phyloP scores from a whole-genome alignment of 30 jellyfish, hydroid and myxozoan genomes.

The Rhopilema esculentum region DNA sequence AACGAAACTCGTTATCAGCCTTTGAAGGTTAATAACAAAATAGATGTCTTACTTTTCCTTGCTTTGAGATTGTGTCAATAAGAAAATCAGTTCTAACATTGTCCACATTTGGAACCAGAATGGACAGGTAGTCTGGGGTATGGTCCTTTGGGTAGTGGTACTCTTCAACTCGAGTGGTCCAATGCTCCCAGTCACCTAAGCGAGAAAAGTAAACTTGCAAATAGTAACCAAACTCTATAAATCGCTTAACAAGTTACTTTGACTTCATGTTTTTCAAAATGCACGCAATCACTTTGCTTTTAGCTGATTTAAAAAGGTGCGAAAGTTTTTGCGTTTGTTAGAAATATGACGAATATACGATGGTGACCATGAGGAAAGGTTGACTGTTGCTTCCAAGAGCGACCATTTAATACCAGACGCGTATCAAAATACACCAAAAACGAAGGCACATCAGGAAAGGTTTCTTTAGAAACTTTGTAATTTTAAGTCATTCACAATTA shows the following conservation, averaged over 20 bases:
- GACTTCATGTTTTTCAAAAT: background rate
- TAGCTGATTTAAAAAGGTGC: no score
- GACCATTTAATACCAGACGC: no score
- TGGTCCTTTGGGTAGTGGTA: conserved; percentile 82
- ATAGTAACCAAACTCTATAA: background rate
- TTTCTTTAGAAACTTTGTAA: no score
- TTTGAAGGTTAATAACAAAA: background rate
- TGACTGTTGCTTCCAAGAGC: no score
- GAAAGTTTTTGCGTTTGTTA: no score
- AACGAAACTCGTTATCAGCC: no score
- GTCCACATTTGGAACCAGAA: conserved; percentile 90
- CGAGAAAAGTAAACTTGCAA: background rate
- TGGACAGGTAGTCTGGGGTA: conserved; percentile 84
- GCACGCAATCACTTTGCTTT: no score
- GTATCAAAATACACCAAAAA: no score
- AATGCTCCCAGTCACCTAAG: conserved; percentile 79
- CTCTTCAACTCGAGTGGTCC: conserved; percentile 80
- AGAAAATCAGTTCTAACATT: conserved; percentile 84
- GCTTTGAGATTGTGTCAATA: conserved; percentile 72
- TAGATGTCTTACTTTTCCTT: conserved; percentile 67
- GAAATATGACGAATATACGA: no score
- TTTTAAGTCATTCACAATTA: no score
- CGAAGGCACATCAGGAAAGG: no score
- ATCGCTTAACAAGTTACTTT: background rate
- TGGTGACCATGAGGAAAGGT: no score